phyloP scores from a whole-genome alignment of 2,113 vertebrate species.

The Vombatus ursinus region DNA sequence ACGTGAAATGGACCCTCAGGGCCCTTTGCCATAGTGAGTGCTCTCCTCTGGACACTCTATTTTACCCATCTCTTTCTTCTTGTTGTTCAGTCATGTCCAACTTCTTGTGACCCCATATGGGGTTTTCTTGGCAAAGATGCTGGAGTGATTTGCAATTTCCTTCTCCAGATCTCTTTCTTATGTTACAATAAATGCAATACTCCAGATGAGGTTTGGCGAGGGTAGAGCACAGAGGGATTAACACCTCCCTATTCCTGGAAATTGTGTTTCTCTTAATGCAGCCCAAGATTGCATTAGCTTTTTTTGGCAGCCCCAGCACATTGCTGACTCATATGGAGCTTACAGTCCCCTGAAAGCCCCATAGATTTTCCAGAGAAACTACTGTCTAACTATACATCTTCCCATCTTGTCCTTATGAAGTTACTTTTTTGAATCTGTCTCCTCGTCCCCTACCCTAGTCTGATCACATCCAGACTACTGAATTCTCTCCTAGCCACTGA shows the following conservation, averaged over 20 bases:
- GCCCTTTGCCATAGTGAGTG: neutral
- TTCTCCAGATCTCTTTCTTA: neutral
- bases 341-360: neutral
- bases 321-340: neutral
- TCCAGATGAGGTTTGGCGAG: neutral
- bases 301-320: neutral
- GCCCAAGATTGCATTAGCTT: neutral
- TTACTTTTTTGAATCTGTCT: neutral
- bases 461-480: neutral
- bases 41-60: neutral
- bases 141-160: neutral
- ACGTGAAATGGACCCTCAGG: neutral
- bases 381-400: neutral
- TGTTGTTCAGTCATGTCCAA: neutral
- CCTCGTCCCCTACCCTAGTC: neutral
- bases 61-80: neutral
- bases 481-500: neutral
- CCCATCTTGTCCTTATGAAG: neutral
- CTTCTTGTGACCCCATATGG: neutral
- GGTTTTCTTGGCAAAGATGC: neutral
- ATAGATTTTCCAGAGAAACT: neutral
- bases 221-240: neutral
- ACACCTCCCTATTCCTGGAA: neutral
- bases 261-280: neutral
- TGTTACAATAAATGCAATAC: neutral